Percentiles rank a stretch among this genome's conserved stretches.
Evolutionary conservation across 2,888 invertebrate genomes (phyloP).

Genomic region (Neoitamus cyanurus): DNA sequence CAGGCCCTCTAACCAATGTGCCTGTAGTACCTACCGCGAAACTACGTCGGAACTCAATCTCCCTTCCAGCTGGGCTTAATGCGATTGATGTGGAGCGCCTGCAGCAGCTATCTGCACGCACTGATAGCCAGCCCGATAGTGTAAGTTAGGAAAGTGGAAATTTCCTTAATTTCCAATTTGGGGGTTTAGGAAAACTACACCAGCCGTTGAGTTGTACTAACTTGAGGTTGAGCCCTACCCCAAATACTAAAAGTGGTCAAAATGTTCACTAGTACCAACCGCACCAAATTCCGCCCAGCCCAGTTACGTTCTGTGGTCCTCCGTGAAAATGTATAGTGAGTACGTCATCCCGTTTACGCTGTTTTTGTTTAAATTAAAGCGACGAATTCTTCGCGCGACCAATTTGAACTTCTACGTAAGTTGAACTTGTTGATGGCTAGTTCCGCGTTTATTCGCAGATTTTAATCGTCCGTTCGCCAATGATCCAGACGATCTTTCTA

Average conservation of each 20-base stretch:
- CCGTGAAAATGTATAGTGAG: neutral
- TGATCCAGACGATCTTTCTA: neutral
- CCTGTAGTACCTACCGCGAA: conserved; percentile 60
- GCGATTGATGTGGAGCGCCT: conserved; percentile 74
- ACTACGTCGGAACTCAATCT: conserved; percentile 77
- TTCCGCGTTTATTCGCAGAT: conserved; percentile 18
- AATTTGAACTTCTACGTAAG: neutral
- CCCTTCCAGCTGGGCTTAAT: conserved; percentile 77
- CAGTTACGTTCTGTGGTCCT: neutral
- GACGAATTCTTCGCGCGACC: neutral
- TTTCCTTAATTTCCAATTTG: neutral
- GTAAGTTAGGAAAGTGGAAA: neutral
- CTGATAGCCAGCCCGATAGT: conserved; percentile 32
- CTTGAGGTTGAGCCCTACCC: neutral
- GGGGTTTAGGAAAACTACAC: neutral
- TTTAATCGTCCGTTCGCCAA: neutral
- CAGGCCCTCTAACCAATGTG: conserved; percentile 64
- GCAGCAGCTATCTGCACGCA: conserved; percentile 51
- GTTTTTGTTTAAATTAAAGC: neutral
- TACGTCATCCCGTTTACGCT: neutral
- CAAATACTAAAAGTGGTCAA: neutral
- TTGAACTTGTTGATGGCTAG: neutral
- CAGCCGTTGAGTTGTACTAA: neutral
- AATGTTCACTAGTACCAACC: neutral
- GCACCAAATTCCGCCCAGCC: neutral